Base-by-base conservation (phyloP, 2,113 vertebrate species). In the Neopipo cinnamomea region DNA sequence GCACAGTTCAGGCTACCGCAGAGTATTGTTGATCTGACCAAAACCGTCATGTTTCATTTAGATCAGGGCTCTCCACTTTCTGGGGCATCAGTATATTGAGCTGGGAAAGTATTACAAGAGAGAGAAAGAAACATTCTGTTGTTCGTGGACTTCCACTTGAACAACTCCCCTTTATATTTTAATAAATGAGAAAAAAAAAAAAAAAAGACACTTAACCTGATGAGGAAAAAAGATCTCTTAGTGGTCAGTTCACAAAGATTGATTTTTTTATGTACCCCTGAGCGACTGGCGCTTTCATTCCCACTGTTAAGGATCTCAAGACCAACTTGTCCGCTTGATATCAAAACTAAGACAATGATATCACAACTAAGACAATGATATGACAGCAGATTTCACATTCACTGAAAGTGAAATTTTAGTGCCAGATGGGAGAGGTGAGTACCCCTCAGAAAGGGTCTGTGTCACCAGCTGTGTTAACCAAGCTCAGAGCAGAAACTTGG, bases 121-220 rank as follows among this genome's bases (percentile, higher is more conserved):
- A 31, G 5, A 52, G 9, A 53, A 5, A 9, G 22, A 71, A 93
- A 42, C 3, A 4, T 19, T 28, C 11, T 47, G 33, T 8, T 12
- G 9, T 44, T 47, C 39, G 18, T 11, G 67, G 2, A 19, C 14
- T 47, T 8, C 1, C 16, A 18, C 5, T 19, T 55, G 15, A 81
- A 33, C 3, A 59, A 14, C 5, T 11, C 2, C 42, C 8, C 6
- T 68, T 61, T n/a, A 52, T 4, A 8, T 59, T 70, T 85, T 31
- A 49, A 67, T 2, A 46, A 47, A 46, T 21, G 4, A 20, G 14
- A 1, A 10, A 1, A 6, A 1, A 16, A 23, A 42, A 24, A 42
- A 44, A 44, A 8, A 33, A 44, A 5, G 71, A 55, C 9, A 31
- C 52, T 23, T 44, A 25, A 27, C 24, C 12, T n/a, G 3, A 14